Base-by-base conservation (phyloP, 2,113 vertebrate genomes). In the Pipa parva region DNA sequence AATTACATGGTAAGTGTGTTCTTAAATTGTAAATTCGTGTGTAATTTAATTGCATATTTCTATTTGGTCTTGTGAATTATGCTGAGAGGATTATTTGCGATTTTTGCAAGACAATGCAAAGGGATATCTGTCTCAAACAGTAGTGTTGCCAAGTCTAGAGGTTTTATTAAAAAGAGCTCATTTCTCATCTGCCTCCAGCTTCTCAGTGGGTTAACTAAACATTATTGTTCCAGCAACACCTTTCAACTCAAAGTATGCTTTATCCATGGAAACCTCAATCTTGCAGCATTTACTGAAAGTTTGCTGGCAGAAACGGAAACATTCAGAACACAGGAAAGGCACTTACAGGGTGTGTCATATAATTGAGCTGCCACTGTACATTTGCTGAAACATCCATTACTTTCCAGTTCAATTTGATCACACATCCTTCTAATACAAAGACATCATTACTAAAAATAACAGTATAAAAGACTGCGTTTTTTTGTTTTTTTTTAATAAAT, bases 311-410 rank as follows among this genome's bases (percentile, higher is more conserved):
- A 56, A 45, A 49, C 33, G n/a, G 22, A 49, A 59, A 31, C 46
- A 42, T 31, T 49, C 54, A 49, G 57, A 50, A 49, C 26, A 60
- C 36, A 60, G 25, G 45, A 39, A 60, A 13, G 37, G 28, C 22
- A 59, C 5, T 39, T 22, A 46, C 25, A 49, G 26, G 24, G 21
- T 18, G 29, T 22, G 2, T 7, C 27, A 15, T 48, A 15, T 66
- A 57, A 66, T 48, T 24, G 52, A 66, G 13, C 37, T 49, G 63
- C 42, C 63, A 58, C 27, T 45, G 31, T 20, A 33, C 52, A 57
- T 66, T 48, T 31, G 49, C 42, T 58, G 26, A 50, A 58, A 49
- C 54, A 58, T 59, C 39, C 52, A 49, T 59, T 49, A 67, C 54
- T 37, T 49, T 67, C 42, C 9, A n/a, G 13, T 59, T 59, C 28